A percentile compares a stretch with the other conserved stretches of the same genome.
These are phyloP conservation scores for Lithophane ornitopus DNA, from an alignment of 2,888 invertebrate species.

Conservation along the genomic window DNA sequence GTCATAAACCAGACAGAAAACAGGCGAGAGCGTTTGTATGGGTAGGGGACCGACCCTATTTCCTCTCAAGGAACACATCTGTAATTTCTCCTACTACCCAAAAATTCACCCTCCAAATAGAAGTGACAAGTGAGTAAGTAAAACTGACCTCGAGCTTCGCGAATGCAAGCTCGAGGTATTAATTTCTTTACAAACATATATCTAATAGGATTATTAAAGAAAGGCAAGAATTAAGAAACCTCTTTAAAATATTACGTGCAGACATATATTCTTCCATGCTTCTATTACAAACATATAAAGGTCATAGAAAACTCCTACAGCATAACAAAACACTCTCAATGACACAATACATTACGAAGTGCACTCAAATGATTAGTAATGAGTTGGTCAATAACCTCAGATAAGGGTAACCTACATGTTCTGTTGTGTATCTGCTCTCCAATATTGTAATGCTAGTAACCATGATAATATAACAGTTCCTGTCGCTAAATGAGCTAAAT, in stretches of 20 bases:
- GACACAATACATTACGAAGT: conserved; percentile 42
- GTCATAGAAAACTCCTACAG: conserved; percentile 17
- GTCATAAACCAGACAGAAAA: no score
- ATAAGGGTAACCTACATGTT: conserved; percentile 27
- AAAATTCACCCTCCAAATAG: not conserved
- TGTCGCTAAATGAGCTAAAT: conserved; percentile 25
- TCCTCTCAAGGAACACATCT: no score
- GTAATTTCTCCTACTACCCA: not conserved
- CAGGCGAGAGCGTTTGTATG: no score
- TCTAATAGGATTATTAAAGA: not conserved
- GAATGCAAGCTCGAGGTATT: not conserved
- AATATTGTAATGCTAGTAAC: not conserved
- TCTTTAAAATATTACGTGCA: not conserved
- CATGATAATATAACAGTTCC: conserved; percentile 23
- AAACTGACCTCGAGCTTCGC: not conserved
- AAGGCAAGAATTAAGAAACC: not conserved
- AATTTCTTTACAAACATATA: not conserved
- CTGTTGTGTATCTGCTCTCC: not conserved
- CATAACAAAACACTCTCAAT: conserved; percentile 14
- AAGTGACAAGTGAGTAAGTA: not conserved
- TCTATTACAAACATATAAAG: not conserved
- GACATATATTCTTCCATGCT: not conserved
- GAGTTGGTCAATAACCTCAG: conserved; percentile 43
- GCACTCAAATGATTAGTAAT: conserved; percentile 28
- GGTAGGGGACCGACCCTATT: no score